These are phyloP conservation scores for Temnothorax longispinosus DNA, from an alignment of 1,140 invertebrate species.

Conservation along the genomic window DNA sequence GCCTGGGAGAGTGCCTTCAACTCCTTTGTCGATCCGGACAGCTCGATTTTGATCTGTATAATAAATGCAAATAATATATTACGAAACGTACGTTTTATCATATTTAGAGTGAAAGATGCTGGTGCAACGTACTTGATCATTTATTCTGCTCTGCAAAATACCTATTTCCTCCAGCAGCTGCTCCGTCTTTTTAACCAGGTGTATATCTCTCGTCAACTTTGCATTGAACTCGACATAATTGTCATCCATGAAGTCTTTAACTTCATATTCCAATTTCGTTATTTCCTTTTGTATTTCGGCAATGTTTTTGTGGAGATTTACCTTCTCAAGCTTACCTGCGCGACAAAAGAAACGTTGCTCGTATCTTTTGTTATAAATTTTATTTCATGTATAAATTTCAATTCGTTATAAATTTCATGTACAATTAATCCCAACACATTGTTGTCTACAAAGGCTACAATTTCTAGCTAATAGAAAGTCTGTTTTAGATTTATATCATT, in stretches of 20 bases:
- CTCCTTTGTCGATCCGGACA: conserved; percentile 86
- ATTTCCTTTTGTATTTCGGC: conserved; percentile 86
- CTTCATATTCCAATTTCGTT: conserved; percentile 86
- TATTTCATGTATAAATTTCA: neutral
- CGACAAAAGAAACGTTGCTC: neutral
- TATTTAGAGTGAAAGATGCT: neutral
- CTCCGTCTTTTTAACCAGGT: conserved; percentile 84
- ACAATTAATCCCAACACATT: neutral
- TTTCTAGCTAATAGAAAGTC: neutral
- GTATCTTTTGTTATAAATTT: neutral
- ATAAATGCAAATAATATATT: conserved; percentile 41
- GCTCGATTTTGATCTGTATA: conserved; percentile 86
- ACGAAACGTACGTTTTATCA: neutral
- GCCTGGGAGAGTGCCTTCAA: conserved; percentile 86
- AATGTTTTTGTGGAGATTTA: conserved; percentile 85
- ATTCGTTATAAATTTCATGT: neutral
- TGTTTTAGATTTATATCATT: neutral
- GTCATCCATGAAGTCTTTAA: conserved; percentile 86
- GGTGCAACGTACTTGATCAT: conserved; percentile 81
- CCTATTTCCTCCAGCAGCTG: conserved; percentile 85
- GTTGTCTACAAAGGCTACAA: neutral
- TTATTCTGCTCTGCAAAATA: conserved; percentile 85
- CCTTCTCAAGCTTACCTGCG: conserved; percentile 77
- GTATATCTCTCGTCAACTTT: conserved; percentile 85
- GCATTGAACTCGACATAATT: conserved; percentile 86